These are phyloP conservation scores for Papilio aristodemus DNA, from an alignment of 1,140 invertebrate genomes.

Conservation along the genomic window DNA sequence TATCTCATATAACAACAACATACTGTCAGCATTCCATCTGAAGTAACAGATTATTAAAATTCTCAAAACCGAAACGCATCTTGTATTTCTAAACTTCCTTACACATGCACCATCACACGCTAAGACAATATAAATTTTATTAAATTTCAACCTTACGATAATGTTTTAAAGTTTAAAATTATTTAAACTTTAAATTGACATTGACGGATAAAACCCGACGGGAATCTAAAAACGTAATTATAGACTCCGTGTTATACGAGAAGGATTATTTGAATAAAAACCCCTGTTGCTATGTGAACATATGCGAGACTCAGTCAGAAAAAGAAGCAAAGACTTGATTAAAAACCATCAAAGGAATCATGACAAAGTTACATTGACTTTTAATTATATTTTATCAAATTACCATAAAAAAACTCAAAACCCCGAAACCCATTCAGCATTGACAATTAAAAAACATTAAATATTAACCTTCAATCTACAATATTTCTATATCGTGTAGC, in stretches of 20 bases:
- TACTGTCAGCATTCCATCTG: neutral
- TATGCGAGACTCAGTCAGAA: neutral
- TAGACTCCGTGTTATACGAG: neutral
- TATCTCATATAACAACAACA: neutral
- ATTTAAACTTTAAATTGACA: neutral
- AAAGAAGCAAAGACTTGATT: neutral
- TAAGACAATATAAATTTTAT: neutral
- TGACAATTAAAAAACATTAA: no score
- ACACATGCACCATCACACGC: neutral
- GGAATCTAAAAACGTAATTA: slow-evolving; percentile 12
- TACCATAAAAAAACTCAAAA: no score
- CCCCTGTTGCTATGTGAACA: neutral
- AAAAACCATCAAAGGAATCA: no score
- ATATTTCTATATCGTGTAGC: no score
- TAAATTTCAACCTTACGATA: neutral
- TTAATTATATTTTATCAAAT: no score
- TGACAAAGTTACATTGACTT: no score
- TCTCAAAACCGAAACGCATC: slow-evolving; percentile 1
- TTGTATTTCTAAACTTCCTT: neutral
- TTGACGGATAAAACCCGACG: slow-evolving; percentile 3
- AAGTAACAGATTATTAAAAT: slow-evolving; percentile 11
- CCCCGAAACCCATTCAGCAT: no score
- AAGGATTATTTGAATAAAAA: slow-evolving; percentile 8
- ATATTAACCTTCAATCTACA: no score
- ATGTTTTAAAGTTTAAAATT: neutral